Conservation (phyloP, 2,888 invertebrate species). For the Pyrocoelia pectoralis region DNA sequence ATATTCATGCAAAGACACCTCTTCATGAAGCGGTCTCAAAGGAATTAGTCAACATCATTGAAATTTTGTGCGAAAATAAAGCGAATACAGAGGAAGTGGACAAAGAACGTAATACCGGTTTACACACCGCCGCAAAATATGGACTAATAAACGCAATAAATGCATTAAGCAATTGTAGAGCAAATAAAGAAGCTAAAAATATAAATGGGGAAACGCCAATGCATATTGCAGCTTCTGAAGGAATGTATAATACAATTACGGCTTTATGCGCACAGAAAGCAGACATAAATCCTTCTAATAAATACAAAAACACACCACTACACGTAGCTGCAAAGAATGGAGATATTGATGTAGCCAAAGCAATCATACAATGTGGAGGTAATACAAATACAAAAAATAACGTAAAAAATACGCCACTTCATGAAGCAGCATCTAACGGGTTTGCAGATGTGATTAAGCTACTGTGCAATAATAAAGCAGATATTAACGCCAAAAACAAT, state of each 20-base stretch:
- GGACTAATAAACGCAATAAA: no score
- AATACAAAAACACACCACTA: neutral
- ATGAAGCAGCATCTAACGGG: neutral
- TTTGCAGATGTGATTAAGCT: neutral
- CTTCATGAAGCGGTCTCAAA: neutral
- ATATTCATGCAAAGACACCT: neutral
- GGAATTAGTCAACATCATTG: no score
- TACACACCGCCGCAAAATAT: neutral
- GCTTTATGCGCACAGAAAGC: neutral
- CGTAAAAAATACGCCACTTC: neutral
- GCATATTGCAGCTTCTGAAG: neutral
- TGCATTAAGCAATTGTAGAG: no score
- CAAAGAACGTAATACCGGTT: no score
- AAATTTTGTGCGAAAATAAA: no score
- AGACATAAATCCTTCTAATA: neutral
- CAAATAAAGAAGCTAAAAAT: no score
- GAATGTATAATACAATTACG: neutral
- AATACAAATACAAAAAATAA: neutral
- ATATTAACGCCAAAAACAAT: neutral
- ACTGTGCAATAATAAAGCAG: neutral
- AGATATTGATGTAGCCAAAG: neutral
- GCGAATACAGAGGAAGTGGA: no score
- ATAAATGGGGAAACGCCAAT: neutral
- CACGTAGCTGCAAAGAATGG: neutral
- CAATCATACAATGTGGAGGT: neutral